Evolutionary conservation across 2,888 invertebrate species (phyloP).

Genomic region (Trissoscelio sp.): DNA sequence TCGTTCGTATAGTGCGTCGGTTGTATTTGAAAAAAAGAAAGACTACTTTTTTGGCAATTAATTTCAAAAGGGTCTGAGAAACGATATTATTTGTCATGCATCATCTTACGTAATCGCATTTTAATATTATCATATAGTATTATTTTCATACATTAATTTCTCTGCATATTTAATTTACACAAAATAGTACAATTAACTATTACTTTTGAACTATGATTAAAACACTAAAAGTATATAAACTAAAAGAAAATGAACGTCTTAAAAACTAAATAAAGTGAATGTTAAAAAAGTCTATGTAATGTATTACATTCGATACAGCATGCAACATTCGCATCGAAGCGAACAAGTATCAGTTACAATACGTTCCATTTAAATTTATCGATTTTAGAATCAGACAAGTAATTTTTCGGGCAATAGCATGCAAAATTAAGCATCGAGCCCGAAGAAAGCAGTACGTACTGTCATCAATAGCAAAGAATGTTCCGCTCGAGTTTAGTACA

Average conservation of each 20-base stretch:
- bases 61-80: slow-evolving; percentile 3
- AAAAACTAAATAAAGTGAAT: too few species aligned
- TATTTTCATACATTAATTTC: too few species aligned
- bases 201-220: too few species aligned
- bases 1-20: slow-evolving; percentile 23
- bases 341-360: slow-evolving; percentile 35
- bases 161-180: too few species aligned
- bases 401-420: slow-evolving; percentile 42
- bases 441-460: slow-evolving; percentile 21
- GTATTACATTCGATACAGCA: neutral
- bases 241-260: too few species aligned
- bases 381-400: slow-evolving; percentile 44
- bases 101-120: slow-evolving; percentile 13
- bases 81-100: neutral
- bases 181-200: too few species aligned
- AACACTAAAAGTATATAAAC: too few species aligned
- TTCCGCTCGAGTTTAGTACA: slow-evolving; percentile 40
- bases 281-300: slow-evolving; percentile 35
- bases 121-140: too few species aligned
- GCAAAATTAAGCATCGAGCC: slow-evolving; percentile 44
- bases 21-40: slow-evolving; percentile 24
- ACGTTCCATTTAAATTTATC: slow-evolving; percentile 42
- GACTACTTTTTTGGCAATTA: slow-evolving; percentile 9
- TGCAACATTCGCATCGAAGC: slow-evolving; percentile 15
- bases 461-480: slow-evolving; percentile 39